Evolutionary conservation across 92 coral and sea anemone species (phyloP).

Genomic region (Palythoa caribaeorum): DNA sequence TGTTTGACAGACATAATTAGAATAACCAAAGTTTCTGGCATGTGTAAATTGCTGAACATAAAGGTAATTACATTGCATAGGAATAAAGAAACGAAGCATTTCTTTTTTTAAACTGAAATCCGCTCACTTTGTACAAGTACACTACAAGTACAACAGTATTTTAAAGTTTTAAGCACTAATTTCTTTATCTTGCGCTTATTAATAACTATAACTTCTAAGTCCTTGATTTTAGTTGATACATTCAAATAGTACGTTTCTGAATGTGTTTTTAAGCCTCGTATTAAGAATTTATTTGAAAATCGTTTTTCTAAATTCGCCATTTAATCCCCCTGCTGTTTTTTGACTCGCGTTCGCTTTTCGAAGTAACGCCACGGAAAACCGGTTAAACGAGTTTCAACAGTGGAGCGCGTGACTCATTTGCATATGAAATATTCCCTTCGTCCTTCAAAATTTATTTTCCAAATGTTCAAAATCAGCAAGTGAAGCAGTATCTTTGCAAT

Average conservation of each 20-base stretch:
- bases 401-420: conserved; percentile 52
- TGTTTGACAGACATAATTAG: background rate
- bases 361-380: conserved; percentile 48
- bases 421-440: background rate
- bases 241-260: background rate
- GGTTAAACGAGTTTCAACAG: conserved; percentile 12
- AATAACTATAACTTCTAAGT: too few relatives aligned
- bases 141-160: background rate
- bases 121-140: too few relatives aligned
- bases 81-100: background rate
- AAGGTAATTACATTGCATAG: background rate
- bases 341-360: background rate
- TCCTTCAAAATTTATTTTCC: background rate
- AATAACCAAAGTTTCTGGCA: background rate
- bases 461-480: background rate
- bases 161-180: background rate
- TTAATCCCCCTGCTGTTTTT: background rate
- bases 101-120: background rate
- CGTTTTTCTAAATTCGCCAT: background rate
- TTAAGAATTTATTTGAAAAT: background rate
- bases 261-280: background rate
- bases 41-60: background rate
- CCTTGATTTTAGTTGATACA: too few relatives aligned
- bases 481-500: background rate
- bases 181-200: too few relatives aligned